Conservation (phyloP, 2,888 invertebrate genomes). For the Nemapogon koenigi region DNA sequence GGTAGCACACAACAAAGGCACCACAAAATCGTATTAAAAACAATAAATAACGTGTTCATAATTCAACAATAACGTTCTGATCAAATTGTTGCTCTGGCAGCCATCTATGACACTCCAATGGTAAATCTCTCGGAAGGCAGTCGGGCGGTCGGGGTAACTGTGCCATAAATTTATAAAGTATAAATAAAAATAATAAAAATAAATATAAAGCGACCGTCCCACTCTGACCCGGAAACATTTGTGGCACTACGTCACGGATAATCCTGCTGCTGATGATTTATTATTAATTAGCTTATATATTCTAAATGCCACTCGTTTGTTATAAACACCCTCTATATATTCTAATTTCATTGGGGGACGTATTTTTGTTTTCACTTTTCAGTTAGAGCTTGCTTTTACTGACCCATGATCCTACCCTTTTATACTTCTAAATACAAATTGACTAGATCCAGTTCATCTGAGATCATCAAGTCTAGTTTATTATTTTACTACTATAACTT, state of each 20-base stretch:
- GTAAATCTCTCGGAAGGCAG: slow-evolving; percentile 62
- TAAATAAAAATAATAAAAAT: slow-evolving; percentile 61
- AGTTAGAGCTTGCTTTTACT: no score
- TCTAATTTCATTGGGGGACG: no score
- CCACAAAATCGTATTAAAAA: slow-evolving; percentile 1
- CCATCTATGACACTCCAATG: slow-evolving; percentile 56
- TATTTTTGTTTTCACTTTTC: slow-evolving; percentile 6
- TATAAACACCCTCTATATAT: no score
- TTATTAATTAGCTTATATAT: slow-evolving; percentile 52
- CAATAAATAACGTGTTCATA: slow-evolving; percentile 26
- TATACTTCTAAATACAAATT: no score
- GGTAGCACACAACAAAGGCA: no score
- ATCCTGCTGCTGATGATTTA: slow-evolving; percentile 55
- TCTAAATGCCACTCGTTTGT: slow-evolving; percentile 10
- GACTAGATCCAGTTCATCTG: no score
- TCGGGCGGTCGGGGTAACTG: slow-evolving; percentile 26
- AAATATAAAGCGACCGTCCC: slow-evolving; percentile 33
- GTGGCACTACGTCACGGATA: slow-evolving; percentile 52
- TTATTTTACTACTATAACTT: no score
- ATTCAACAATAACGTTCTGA: slow-evolving; percentile 36
- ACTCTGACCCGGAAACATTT: slow-evolving; percentile 15
- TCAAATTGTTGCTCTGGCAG: slow-evolving; percentile 36
- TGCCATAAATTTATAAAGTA: slow-evolving; percentile 50
- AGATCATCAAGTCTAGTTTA: no score
- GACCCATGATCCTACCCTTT: no score